Base-by-base conservation (phyloP, 2,113 vertebrate species). In the Choloepus hoffmanni region DNA sequence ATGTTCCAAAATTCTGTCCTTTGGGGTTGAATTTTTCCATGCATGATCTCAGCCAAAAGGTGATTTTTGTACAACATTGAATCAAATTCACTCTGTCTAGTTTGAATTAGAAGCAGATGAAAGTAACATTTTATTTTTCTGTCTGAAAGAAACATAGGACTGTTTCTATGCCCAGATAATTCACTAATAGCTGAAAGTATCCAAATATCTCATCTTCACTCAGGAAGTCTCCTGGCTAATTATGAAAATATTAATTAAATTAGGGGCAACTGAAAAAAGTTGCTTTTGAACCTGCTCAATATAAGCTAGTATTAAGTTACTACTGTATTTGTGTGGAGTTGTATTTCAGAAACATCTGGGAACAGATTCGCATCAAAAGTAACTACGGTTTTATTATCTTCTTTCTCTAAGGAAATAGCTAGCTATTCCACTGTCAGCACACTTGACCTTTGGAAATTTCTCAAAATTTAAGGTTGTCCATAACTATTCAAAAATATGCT, bases 191-290 rank as follows among this genome's bases (percentile, higher is more conserved):
- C 94, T 97, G 73, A 92, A 97, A 88, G 96, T 94, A 96, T 96
- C 88, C 93, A 85, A 95, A 87, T 96, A 98, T 97, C 96, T 95
- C 97, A 95, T 98, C 97, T 96, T 97, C 93, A 97, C 78, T 98
- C 97, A 98, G 96, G 96, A 97, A 98, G 97, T 98, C 94, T 97
- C 93, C 95, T 97, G 95, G 96, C 87, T 97, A 97, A 98, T 98
- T 98, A 98, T 95, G 93, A 97, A 97, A 97, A 97, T 98, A 98
- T 97, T 98, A 98, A 98, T 97, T 98, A 97, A 98, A 86, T 98
- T 98, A 98, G 72, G 84, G 73, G 94, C 95, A 97, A 97, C 78
- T 95, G 97, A 88, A 91, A 94, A 95, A 96, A 92, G 87, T 96
- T 95, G 86, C 95, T 97, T 96, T 97, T 97, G 95, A 98, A 96